Conservation (phyloP, 2,113 vertebrate genomes). For the Emydocephalus ijimae region DNA sequence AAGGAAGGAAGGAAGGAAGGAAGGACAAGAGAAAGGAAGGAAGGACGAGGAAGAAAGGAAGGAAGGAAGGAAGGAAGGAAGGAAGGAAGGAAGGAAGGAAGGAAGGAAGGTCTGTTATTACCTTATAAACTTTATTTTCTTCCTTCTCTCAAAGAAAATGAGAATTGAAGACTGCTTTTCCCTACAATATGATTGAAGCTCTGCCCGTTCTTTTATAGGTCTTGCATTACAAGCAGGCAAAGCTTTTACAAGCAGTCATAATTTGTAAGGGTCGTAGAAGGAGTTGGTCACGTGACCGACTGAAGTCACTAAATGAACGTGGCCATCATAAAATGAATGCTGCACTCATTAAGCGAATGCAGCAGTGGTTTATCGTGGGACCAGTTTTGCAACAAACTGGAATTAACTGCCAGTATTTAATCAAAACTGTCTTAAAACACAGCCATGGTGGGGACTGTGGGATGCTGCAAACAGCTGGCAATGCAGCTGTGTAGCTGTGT, state of each 20-base stretch:
- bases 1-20: too few relatives aligned
- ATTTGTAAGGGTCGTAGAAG: too few relatives aligned
- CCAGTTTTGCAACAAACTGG: too few relatives aligned
- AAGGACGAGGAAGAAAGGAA: background rate
- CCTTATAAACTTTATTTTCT: background rate
- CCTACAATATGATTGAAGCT: background rate
- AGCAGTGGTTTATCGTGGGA: background rate
- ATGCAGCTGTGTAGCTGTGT: background rate
- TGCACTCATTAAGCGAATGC: background rate
- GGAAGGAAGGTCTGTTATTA: background rate
- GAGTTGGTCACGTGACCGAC: too few relatives aligned
- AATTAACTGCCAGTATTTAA: too few relatives aligned
- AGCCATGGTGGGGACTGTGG: background rate
- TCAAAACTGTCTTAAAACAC: background rate
- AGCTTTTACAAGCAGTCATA: background rate
- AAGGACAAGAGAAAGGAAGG: background rate
- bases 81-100: background rate
- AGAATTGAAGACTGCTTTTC: too few relatives aligned
- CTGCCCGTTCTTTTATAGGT: background rate
- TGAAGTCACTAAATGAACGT: too few relatives aligned
- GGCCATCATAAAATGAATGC: background rate
- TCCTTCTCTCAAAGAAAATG: background rate
- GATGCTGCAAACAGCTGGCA: background rate
- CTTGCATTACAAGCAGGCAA: background rate
- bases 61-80: background rate